phyloP scores from a whole-genome alignment of 2,113 vertebrate species.

The western clawed frog (Xenopus tropicalis) region DNA sequence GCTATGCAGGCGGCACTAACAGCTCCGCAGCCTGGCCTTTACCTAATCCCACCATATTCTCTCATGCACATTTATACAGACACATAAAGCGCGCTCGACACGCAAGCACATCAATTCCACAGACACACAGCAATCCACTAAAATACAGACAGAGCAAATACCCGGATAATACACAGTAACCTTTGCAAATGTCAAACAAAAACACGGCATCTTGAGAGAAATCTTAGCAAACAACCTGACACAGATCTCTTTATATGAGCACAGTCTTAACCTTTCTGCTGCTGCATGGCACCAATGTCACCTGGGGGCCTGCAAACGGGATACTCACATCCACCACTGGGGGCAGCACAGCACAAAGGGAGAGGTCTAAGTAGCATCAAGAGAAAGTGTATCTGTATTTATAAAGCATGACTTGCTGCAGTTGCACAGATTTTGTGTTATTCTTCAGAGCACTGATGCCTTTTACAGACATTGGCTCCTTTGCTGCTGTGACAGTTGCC shows the following conservation, averaged over 20 bases:
- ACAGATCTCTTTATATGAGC: neutral
- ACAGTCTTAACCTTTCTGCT: neutral
- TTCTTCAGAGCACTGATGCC: no score
- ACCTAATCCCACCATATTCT: no score
- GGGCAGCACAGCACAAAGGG: no score
- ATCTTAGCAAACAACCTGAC: constrained; percentile 1
- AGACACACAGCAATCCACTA: constrained; percentile 2
- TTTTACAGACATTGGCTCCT: no score
- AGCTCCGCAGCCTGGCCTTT: no score
- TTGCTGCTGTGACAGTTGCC: no score
- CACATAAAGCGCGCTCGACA: neutral
- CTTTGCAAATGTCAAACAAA: constrained; percentile 3
- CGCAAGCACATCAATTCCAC: neutral
- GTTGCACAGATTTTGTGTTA: no score
- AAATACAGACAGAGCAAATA: neutral
- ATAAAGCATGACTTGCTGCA: no score
- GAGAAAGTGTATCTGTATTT: no score
- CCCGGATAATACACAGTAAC: neutral
- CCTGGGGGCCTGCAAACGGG: neutral
- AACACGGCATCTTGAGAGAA: neutral
- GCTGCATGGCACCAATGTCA: neutral
- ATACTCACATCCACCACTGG: neutral
- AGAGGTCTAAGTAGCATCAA: no score
- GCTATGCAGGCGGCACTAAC: no score
- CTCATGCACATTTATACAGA: neutral